Conservation (phyloP, 2,888 invertebrate genomes). For the Drosophila mettleri region DNA sequence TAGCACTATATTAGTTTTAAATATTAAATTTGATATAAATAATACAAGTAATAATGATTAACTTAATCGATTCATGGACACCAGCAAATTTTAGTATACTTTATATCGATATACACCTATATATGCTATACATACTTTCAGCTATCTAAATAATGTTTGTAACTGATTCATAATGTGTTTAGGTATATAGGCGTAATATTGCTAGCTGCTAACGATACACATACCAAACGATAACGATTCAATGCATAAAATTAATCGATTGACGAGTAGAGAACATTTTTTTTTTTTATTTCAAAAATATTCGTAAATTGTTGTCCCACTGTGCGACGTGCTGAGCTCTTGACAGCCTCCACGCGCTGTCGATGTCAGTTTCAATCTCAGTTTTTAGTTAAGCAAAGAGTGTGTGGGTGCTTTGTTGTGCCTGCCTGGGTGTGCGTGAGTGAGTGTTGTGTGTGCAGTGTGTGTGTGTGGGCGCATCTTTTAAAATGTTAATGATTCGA, state of each 20-base stretch:
- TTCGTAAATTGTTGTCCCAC: background rate
- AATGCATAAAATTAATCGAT: too few species aligned
- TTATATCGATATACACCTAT: background rate
- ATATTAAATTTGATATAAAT: too few species aligned
- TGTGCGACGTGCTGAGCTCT: background rate
- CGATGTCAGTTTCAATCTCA: constrained; percentile 65
- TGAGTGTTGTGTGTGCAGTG: background rate
- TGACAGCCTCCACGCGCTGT: constrained; percentile 12
- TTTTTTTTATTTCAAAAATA: background rate
- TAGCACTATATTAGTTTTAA: too few species aligned
- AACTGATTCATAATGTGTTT: background rate
- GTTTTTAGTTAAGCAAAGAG: constrained; percentile 23
- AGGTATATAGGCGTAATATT: too few species aligned
- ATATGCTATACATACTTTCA: background rate
- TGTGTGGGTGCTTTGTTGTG: constrained; percentile 16
- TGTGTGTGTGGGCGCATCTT: constrained; percentile 35
- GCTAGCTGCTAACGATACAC: background rate
- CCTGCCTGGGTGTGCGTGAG: background rate
- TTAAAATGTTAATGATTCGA: constrained; percentile 53
- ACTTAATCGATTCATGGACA: background rate
- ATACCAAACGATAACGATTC: background rate
- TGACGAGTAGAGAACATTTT: too few species aligned
- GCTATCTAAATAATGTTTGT: background rate
- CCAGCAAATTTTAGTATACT: too few species aligned
- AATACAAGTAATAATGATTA: background rate